Conservation (phyloP, 1,140 invertebrate genomes). For the Lepeophtheirus salmonis region DNA sequence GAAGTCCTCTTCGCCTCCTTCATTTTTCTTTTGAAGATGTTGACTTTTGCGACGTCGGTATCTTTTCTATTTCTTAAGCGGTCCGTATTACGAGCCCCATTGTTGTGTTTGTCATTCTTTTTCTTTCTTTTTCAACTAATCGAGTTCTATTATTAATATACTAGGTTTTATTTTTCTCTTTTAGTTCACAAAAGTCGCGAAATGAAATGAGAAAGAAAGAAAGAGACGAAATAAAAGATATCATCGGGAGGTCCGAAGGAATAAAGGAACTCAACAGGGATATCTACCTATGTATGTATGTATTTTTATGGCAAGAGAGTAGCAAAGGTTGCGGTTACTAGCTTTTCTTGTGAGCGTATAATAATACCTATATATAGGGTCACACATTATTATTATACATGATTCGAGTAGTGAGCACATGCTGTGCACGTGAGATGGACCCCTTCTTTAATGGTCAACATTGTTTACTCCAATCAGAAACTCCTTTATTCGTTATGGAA, state of each 20-base stretch:
- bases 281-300: too few species aligned
- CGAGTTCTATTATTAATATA: not conserved
- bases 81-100: not conserved
- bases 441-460: not conserved
- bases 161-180: not conserved
- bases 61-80: not conserved
- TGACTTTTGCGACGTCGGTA: not conserved
- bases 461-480: not conserved
- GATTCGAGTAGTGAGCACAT: too few species aligned
- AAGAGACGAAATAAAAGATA: not conserved
- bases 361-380: too few species aligned
- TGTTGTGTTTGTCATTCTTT: not conserved
- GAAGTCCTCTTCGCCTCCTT: too few species aligned
- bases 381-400: too few species aligned
- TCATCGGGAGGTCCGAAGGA: not conserved
- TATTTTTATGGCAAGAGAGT: too few species aligned
- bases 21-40: not conserved
- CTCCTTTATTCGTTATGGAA: not conserved
- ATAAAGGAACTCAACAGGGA: not conserved
- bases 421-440: not conserved
- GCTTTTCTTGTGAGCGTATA: not conserved
- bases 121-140: conserved; percentile 1
- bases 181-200: not conserved
- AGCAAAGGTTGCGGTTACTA: too few species aligned
- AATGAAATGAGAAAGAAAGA: too few species aligned